phyloP scores from a whole-genome alignment of 2,113 vertebrate species.

The Ciconia boyciana region DNA sequence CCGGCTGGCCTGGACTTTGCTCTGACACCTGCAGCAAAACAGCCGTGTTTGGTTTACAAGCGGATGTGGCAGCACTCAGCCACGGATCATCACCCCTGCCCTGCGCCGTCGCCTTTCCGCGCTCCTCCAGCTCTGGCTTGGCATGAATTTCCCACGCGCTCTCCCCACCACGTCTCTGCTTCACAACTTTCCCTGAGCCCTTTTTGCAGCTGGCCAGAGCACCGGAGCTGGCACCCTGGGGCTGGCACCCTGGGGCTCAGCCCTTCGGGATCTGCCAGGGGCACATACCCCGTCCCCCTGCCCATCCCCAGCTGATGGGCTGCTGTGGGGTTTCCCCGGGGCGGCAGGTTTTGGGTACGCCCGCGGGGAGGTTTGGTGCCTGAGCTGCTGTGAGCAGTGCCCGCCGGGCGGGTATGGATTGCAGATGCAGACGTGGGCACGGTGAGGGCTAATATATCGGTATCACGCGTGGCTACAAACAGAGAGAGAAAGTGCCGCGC shows the following conservation, averaged over 20 bases:
- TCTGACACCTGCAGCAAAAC: not conserved
- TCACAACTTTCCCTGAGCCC: not conserved
- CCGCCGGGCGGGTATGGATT: not conserved
- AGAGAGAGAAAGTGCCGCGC: not conserved
- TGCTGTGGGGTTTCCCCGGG: not conserved
- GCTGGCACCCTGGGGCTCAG: not conserved
- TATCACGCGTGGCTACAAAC: not conserved
- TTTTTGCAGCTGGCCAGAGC: not conserved
- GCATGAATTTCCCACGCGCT: rapidly evolving
- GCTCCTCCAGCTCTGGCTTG: not conserved
- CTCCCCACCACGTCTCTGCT: rapidly evolving
- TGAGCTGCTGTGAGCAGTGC: not conserved
- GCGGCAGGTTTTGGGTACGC: rapidly evolving
- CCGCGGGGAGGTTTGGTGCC: not conserved
- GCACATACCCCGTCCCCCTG: rapidly evolving
- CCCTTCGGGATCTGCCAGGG: not conserved
- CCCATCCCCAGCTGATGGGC: not conserved
- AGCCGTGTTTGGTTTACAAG: not conserved
- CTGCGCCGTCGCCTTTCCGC: rapidly evolving
- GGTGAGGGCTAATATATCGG: not conserved
- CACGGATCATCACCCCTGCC: not conserved
- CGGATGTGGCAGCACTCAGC: not conserved
- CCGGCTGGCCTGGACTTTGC: not conserved
- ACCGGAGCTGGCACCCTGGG: not conserved
- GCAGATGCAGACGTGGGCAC: not conserved